Percentiles rank a stretch among this genome's conserved stretches.
Conservation (phyloP, 1,140 invertebrate species). For the Colletes latitarsis region DNA sequence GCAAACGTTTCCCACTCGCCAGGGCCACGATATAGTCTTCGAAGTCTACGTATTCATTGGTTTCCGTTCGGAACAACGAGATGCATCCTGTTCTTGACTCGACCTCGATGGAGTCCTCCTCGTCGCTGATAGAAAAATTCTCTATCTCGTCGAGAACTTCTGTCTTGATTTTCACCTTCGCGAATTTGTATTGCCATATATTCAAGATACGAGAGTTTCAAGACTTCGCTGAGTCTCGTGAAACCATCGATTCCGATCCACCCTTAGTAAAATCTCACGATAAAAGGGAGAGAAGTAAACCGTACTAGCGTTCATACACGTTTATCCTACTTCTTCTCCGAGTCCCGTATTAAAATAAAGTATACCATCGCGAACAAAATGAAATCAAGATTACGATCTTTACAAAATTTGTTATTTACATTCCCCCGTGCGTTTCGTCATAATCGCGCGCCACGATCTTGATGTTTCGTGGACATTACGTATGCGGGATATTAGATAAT, state of each 20-base stretch:
- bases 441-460: conserved; percentile 17
- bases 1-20: conserved; percentile 31
- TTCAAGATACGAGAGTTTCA: no score
- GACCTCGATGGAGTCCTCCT: conserved; percentile 3
- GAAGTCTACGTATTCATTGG: conserved; percentile 50
- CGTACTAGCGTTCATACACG: no score
- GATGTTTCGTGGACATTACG: conserved; percentile 12
- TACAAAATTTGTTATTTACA: no score
- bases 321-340: no score
- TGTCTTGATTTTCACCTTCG: conserved; percentile 55
- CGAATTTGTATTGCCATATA: no score
- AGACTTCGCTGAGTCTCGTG: no score
- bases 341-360: no score
- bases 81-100: conserved; percentile 1
- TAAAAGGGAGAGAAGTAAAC: no score
- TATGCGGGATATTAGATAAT: conserved; percentile 49
- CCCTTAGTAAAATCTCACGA: no score
- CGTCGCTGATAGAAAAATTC: conserved; percentile 48
- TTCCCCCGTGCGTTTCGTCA: neutral
- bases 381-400: no score
- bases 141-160: conserved; percentile 56
- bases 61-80: conserved; percentile 13
- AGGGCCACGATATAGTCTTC: conserved; percentile 51
- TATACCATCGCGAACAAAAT: no score
- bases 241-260: no score